A percentile compares a stretch with the other conserved stretches of the same genome.
phyloP scores from a whole-genome alignment of 2,113 vertebrate genomes.

The Rousettus leschenaultii region DNA sequence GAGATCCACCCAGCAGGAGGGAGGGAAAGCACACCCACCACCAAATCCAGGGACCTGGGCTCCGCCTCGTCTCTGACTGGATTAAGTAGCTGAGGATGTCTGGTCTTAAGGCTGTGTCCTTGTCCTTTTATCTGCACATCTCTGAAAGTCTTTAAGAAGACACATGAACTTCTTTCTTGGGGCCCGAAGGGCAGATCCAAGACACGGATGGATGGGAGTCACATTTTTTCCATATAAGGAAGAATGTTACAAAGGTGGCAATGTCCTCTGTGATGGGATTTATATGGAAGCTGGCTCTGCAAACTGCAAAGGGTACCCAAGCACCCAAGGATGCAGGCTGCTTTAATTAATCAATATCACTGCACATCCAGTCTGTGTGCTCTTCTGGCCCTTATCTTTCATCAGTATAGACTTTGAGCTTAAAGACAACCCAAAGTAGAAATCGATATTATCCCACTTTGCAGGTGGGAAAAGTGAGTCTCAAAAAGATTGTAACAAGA shows the following conservation, averaged over 20 bases:
- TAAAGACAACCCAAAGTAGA: background rate
- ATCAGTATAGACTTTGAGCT: background rate
- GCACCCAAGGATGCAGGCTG: background rate
- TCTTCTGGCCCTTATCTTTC: background rate
- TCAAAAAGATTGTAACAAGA: background rate
- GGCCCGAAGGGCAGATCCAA: background rate
- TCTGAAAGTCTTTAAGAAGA: background rate
- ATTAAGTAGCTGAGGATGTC: background rate
- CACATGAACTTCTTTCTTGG: background rate
- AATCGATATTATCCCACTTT: background rate
- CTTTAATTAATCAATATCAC: background rate
- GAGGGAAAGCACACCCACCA: background rate
- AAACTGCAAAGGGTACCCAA: background rate
- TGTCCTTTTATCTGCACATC: no score
- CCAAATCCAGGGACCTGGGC: background rate
- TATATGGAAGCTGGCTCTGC: background rate
- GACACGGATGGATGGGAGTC: background rate
- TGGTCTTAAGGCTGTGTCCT: background rate
- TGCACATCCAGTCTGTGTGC: fast-evolving
- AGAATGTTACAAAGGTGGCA: background rate
- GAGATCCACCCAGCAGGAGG: background rate
- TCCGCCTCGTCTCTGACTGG: background rate
- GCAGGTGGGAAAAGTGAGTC: background rate
- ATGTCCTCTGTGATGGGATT: background rate
- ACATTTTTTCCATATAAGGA: background rate